These are phyloP conservation scores for Cheumatopsyche charites DNA, from an alignment of 1,140 invertebrate species.

Conservation along the genomic window DNA sequence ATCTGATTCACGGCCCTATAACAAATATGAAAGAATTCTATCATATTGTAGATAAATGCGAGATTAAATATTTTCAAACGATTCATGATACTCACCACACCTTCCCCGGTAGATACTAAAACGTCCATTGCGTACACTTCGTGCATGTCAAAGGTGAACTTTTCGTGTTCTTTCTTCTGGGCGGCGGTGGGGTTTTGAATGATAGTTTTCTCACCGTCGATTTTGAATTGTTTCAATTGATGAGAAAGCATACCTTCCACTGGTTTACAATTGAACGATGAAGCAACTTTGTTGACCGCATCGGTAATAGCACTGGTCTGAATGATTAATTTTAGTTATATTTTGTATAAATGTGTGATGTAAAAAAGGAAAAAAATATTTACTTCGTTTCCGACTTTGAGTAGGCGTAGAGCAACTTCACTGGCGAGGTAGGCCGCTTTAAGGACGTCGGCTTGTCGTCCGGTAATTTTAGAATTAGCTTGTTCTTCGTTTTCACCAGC, in stretches of 20 bases:
- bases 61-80: slow-evolving; percentile 42
- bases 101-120: slow-evolving; percentile 92
- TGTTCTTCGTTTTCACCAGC: slow-evolving; percentile 72
- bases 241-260: slow-evolving; percentile 99
- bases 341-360: not conserved
- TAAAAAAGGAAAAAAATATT: slow-evolving; percentile 9
- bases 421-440: slow-evolving; percentile 93
- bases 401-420: slow-evolving; percentile 90
- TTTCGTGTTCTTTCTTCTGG: slow-evolving; percentile 97
- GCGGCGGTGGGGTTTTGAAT: slow-evolving; percentile 98
- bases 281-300: slow-evolving; percentile 90
- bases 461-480: slow-evolving; percentile 76
- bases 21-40: slow-evolving; percentile 37
- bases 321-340: slow-evolving; percentile 51
- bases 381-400: slow-evolving; percentile 91
- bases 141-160: slow-evolving; percentile 93
- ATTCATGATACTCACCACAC: slow-evolving; percentile 63
- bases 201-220: slow-evolving; percentile 98
- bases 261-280: slow-evolving; percentile 94
- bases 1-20: slow-evolving; percentile 86
- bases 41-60: slow-evolving; percentile 48
- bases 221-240: slow-evolving; percentile 94
- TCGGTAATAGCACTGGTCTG: slow-evolving; percentile 93
- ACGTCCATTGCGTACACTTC: slow-evolving; percentile 99
- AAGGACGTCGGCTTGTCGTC: slow-evolving; percentile 93